These are phyloP conservation scores for Dromius quadrimaculatus DNA, from an alignment of 2,888 invertebrate species.

Conservation along the genomic window DNA sequence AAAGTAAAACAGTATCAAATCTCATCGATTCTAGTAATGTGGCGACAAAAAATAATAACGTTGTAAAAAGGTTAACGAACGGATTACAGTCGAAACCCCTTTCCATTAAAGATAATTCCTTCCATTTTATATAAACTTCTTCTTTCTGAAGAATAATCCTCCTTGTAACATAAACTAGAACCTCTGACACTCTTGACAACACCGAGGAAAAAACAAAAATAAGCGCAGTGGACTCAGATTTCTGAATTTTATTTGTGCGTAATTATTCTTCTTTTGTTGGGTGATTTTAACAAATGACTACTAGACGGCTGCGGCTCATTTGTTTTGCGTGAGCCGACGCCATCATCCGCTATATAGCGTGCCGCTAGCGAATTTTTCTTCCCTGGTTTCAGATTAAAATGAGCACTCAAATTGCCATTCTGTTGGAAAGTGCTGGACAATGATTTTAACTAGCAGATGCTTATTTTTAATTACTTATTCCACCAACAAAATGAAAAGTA, in stretches of 20 bases:
- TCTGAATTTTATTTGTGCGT: slow-evolving; percentile 48
- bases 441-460: slow-evolving; percentile 34
- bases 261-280: slow-evolving; percentile 50
- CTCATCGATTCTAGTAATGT: too few species aligned
- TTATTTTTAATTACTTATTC: slow-evolving; percentile 27
- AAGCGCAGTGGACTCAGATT: slow-evolving; percentile 24
- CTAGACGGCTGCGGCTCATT: slow-evolving; percentile 1
- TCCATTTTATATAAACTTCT: slow-evolving; percentile 34
- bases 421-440: slow-evolving; percentile 1
- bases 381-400: slow-evolving; percentile 10
- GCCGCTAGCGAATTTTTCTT: slow-evolving; percentile 2
- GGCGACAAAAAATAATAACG: too few species aligned
- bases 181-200: slow-evolving; percentile 27
- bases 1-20: too few species aligned
- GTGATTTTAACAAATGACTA: slow-evolving; percentile 49
- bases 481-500: not conserved
- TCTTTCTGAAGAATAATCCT: slow-evolving; percentile 30
- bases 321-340: slow-evolving; percentile 15
- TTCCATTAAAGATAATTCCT: slow-evolving; percentile 36
- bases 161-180: slow-evolving; percentile 35
- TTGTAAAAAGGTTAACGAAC: slow-evolving; percentile 34
- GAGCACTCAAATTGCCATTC: slow-evolving; percentile 8
- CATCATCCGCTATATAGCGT: slow-evolving; percentile 8
- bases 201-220: slow-evolving; percentile 13
- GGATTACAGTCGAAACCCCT: slow-evolving; percentile 14